Evolutionary conservation across 1,140 invertebrate species (phyloP), one percentile per base, ranked within the genome.

Genomic region (Hylaeus anthracinus): DNA sequence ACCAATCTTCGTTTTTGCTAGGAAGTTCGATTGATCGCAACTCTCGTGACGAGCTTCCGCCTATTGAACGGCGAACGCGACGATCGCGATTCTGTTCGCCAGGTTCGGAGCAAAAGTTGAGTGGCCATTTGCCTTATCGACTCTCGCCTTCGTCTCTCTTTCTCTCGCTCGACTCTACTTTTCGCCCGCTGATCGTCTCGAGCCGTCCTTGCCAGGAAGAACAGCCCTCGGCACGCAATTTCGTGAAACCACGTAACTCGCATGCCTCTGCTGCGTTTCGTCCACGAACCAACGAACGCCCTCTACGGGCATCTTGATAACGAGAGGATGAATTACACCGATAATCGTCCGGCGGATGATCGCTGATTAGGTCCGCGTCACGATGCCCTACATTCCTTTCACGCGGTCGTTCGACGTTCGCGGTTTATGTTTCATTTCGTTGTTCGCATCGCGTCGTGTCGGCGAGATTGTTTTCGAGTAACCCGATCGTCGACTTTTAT

Each of bases 81-180:
- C 43, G 43, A 45, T 45, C 43, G 43, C 43, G 43, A 45, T 45
- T 45, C 43, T 26, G 43, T 45, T 5, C 43, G 2, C 43, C 3
- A 45, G 43, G 43, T 45, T 45, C 5, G 3, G 43, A 83, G 82
- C 82, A 85, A 90, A 91, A 85, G 89, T 88, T 78, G 88, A 91
- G 88, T 88, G 82, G 81, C 84, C 82, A 89, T 90, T 91, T 88
- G 82, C 81, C 88, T 92, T 91, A 92, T 92, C 89, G 90, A 89
- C 85, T 90, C 79, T 81, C 85, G 82, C 81, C 65, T 45, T 15
- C 56, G 63, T 67, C 51, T 66, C 53, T 67, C n/a, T 43, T 67
- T 72, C 66, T 75, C 53, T 45, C 55, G 26, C n/a, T 60, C 51
- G 39, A 12, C 41, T 82, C 51, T 43, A 56, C 61, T 69, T 69